Evolutionary conservation across 2,888 invertebrate genomes (phyloP), one percentile per base, ranked within the genome.

Genomic region (Liopterus haemorrhoidalis): DNA sequence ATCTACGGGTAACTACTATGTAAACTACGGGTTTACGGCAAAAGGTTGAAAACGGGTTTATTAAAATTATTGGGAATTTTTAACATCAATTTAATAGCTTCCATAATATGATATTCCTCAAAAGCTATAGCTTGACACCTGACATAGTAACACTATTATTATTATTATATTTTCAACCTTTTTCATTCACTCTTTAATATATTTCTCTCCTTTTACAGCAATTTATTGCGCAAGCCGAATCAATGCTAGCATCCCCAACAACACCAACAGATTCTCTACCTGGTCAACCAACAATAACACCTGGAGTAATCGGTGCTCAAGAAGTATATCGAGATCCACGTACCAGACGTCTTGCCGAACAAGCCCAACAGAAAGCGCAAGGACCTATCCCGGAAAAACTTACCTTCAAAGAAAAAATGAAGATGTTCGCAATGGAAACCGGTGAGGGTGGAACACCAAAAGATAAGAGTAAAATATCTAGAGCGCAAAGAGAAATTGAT

Each of bases 401-500:
- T 49, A 91, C 91, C 46, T 99, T 99, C 71, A 87, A 93, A 67
- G 97, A 99, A 69, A 99, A 99, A 71, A 97, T 97, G 95, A 93
- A 93, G 71, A 92, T 96, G 89, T 99, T 99, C 73, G 97, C 96
- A 30, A 81, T 89, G 71, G 95, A 96, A 72, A 86, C 93, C 9
- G 96, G 96, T 28, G 94, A 95, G 64, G 81, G 85, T 59, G 80
- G 84, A 62, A 91, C 93, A 49, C 94, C 94, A 54, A 86, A 89
- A 70, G 92, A 94, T 67, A 93, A 93, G 74, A 85, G 93, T 46
- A 96, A 95, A 74, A 91, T 90, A 67, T 96, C 95, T 25, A 79
- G 91, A 58, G 94, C 94, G 42, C 94, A 96, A 70, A 79, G 94
- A 55, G 92, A 93, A 67, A 94, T 94, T 65, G 93, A 94, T 62